phyloP scores from a whole-genome alignment of 2,113 vertebrate genomes.

The Oncorhynchus clarkii region DNA sequence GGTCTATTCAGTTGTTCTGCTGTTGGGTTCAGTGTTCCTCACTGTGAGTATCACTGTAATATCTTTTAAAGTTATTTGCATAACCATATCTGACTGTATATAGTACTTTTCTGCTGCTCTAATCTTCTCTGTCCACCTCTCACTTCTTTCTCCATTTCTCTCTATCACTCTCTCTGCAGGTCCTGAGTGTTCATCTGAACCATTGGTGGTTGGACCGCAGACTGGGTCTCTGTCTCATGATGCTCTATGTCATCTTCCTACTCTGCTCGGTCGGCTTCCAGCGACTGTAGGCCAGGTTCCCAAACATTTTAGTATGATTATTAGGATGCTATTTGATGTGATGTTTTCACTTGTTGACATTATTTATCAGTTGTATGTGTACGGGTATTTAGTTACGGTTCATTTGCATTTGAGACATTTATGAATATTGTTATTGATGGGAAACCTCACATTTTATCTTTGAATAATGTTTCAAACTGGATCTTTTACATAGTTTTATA shows the following conservation, averaged over 20 bases:
- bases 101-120: no score
- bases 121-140: no score
- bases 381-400: not conserved
- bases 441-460: constrained; percentile 48
- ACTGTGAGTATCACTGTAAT: constrained; percentile 66
- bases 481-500: constrained; percentile 69
- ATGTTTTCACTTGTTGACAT: not conserved
- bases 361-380: not conserved
- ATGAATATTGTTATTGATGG: constrained; percentile 18
- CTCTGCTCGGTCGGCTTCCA: constrained; percentile 75
- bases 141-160: no score
- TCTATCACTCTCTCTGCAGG: constrained; percentile 50
- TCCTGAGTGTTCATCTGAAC: constrained; percentile 77
- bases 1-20: constrained; percentile 77
- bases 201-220: constrained; percentile 75
- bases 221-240: constrained; percentile 70
- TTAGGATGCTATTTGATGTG: not conserved
- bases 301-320: not conserved
- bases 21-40: constrained; percentile 75
- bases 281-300: constrained; percentile 54
- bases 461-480: constrained; percentile 49
- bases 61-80: not conserved
- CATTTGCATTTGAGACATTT: constrained; percentile 23
- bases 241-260: constrained; percentile 75
- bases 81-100: no score